A percentile compares a stretch with the other conserved stretches of the same genome.
These are phyloP conservation scores for Linnaemya vulpina DNA, from an alignment of 2,888 invertebrate species.

Conservation along the genomic window DNA sequence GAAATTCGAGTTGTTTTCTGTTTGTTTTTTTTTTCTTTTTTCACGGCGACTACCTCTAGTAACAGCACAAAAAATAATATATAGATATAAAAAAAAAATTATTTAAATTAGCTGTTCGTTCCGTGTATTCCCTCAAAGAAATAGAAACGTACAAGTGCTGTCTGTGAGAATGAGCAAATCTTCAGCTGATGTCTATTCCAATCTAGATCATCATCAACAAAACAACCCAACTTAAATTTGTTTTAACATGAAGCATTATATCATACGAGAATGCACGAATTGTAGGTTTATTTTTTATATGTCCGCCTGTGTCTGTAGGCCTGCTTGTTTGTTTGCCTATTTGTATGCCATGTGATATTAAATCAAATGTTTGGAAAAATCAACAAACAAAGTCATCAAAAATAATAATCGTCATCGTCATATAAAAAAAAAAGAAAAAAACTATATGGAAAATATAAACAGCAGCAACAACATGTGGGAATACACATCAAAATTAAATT, in stretches of 20 bases:
- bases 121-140: conserved; percentile 26
- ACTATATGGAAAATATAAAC: neutral
- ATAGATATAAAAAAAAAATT: conserved; percentile 51
- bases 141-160: conserved; percentile 38
- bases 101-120: conserved; percentile 69
- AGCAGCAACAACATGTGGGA: conserved; percentile 16
- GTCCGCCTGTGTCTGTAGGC: neutral
- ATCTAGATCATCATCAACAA: conserved; percentile 66
- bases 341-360: conserved; percentile 61
- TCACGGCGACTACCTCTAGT: conserved; percentile 50
- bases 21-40: conserved; percentile 29
- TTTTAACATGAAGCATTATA: conserved; percentile 28
- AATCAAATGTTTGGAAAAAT: conserved; percentile 73
- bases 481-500: conserved; percentile 63
- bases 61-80: conserved; percentile 9
- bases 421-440: conserved; percentile 7
- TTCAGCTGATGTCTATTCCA: conserved; percentile 66
- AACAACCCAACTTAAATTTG: conserved; percentile 30
- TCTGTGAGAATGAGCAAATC: conserved; percentile 36
- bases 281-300: conserved; percentile 15
- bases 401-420: conserved; percentile 74
- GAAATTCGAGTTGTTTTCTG: conserved; percentile 28
- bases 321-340: conserved; percentile 2
- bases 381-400: conserved; percentile 75
- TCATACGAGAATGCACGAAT: conserved; percentile 27